A percentile compares a stretch with the other conserved stretches of the same genome.
Evolutionary conservation across 2,797 vertebrate genomes (phyloP).

Genomic region (Heliangelus exortis): DNA sequence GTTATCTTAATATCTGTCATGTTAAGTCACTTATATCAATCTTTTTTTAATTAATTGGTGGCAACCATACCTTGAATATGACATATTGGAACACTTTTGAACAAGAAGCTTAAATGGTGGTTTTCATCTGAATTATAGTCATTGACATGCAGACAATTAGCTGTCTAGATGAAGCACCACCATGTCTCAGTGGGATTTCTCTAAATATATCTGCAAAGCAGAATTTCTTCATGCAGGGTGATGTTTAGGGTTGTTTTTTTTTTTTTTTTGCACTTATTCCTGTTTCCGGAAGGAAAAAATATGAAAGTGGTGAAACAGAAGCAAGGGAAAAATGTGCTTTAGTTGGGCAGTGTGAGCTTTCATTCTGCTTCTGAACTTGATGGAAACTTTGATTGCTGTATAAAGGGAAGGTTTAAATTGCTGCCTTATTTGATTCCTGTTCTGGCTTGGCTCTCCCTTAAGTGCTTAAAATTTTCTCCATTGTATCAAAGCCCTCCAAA

Average conservation of each 20-base stretch:
- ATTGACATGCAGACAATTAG: background rate
- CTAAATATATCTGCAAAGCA: background rate
- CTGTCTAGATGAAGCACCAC: background rate
- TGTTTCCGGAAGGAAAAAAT: background rate
- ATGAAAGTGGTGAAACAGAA: background rate
- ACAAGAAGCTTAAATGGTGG: background rate
- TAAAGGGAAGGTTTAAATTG: background rate
- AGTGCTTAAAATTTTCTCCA: background rate
- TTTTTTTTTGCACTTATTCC: background rate
- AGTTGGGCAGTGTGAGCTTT: background rate
- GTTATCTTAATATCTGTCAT: background rate
- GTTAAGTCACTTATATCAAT: background rate
- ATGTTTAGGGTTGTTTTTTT: background rate
- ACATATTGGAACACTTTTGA: no score
- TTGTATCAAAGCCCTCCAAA: background rate
- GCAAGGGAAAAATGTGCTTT: background rate
- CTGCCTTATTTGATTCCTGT: background rate
- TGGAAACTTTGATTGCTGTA: background rate
- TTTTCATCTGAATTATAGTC: slow-evolving; percentile 23
- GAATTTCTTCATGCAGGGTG: background rate
- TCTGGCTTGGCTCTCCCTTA: background rate
- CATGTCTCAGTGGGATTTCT: background rate
- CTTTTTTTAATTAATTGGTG: background rate
- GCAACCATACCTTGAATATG: background rate
- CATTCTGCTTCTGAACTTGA: background rate